These are phyloP conservation scores for Perizoma affinitatum DNA, from an alignment of 2,888 invertebrate species.

Conservation along the genomic window DNA sequence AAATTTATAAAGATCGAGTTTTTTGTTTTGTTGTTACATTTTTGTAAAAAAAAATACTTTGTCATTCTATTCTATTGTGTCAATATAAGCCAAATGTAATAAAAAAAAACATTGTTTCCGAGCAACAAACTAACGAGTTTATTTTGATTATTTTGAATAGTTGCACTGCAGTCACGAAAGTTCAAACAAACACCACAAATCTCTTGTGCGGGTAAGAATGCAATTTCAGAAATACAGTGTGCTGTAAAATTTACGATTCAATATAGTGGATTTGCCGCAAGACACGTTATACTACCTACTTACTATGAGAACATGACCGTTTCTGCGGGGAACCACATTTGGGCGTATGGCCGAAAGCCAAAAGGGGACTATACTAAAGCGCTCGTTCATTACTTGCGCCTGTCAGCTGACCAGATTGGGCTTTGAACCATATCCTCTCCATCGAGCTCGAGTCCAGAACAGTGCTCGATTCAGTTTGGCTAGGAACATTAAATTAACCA, in stretches of 20 bases:
- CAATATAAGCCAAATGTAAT: neutral
- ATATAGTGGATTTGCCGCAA: constrained; percentile 33
- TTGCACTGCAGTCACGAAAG: constrained; percentile 31
- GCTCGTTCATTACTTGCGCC: constrained; percentile 47
- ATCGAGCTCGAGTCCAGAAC: constrained; percentile 25
- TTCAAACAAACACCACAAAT: constrained; percentile 39
- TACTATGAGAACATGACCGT: constrained; percentile 40
- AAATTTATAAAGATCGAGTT: too few relatives aligned
- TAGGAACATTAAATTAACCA: constrained; percentile 23
- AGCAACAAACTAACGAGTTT: constrained; percentile 7
- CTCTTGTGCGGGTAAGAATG: constrained; percentile 35
- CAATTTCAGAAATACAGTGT: constrained; percentile 36
- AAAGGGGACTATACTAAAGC: constrained; percentile 41
- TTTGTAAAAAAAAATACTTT: too few relatives aligned
- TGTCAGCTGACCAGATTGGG: constrained; percentile 50
- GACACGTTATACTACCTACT: constrained; percentile 2
- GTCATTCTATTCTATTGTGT: too few relatives aligned
- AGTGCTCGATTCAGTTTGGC: constrained; percentile 8
- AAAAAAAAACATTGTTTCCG: constrained; percentile 11
- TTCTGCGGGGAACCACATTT: constrained; percentile 43
- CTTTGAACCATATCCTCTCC: constrained; percentile 40
- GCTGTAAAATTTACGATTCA: constrained; percentile 45
- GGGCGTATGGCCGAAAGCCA: constrained; percentile 53
- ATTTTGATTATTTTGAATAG: constrained; percentile 20
- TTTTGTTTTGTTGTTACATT: too few relatives aligned